Percentiles rank a stretch among this genome's conserved stretches.
These are phyloP conservation scores for Nesoenas mayeri DNA, from an alignment of 2,113 vertebrate genomes.

Conservation along the genomic window DNA sequence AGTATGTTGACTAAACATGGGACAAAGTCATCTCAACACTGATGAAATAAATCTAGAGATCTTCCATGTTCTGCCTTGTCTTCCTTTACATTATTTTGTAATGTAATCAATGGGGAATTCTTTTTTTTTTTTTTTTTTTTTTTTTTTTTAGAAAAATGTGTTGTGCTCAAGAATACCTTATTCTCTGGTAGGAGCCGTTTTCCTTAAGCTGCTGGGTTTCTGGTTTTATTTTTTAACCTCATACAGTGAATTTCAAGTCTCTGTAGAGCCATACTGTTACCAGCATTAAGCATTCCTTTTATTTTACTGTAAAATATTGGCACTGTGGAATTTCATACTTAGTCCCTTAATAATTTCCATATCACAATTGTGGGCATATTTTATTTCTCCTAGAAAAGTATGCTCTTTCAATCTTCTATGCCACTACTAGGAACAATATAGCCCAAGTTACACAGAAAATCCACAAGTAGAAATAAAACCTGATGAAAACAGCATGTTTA, in stretches of 20 bases:
- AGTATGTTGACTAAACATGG: not conserved
- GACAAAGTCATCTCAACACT: not conserved
- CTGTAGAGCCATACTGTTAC: not conserved
- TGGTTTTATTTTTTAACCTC: not conserved
- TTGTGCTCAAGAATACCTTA: not conserved
- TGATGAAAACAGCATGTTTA: not conserved
- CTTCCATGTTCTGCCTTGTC: rapidly evolving
- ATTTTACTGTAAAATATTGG: slow-evolving; percentile 7
- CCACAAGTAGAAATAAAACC: not conserved
- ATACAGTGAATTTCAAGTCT: not conserved
- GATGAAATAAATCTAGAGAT: not conserved
- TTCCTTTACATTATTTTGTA: not conserved
- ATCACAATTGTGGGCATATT: not conserved
- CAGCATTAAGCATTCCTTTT: not conserved
- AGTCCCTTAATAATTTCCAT: not conserved
- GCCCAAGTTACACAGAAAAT: not conserved
- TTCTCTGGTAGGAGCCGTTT: not conserved
- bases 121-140: not conserved
- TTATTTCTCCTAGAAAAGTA: not conserved
- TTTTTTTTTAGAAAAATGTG: not conserved
- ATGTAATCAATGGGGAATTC: not conserved
- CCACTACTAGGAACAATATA: not conserved
- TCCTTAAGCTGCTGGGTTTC: not conserved
- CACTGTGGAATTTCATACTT: not conserved
- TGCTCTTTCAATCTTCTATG: not conserved